Evolutionary conservation across 2,888 invertebrate genomes (phyloP), one percentile per base, ranked within the genome.

Genomic region (Caradrina kadenii): DNA sequence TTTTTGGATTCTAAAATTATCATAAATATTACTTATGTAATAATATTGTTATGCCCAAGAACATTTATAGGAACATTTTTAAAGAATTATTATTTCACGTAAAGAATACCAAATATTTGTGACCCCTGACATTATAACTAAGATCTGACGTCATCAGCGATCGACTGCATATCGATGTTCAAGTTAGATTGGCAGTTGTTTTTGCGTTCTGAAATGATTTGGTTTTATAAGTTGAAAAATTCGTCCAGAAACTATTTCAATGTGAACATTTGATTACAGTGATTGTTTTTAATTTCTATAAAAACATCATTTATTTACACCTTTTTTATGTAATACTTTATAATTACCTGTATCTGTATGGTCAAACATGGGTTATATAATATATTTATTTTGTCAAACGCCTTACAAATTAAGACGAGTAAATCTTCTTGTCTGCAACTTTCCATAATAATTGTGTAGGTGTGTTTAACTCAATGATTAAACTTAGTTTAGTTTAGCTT

Each of bases 91-190:
- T 45, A 13, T 26, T 45, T 1, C 21, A n/a, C 1, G 2, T n/a
- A 31, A 48, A 61, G 17, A 13, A 13, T 0, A 26, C 55, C 52
- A 72, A 80, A 66, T 60, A 68, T 80, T 80, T 1, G 11, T 48
- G 22, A 42, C 42, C 68, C 54, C 80, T 70, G 78, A 13, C 26
- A 54, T 42, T 69, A 8, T 49, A 50, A 39, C 22, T 49, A 55
- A 21, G 8, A 1, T 19, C 19, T 75, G 78, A 79, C 79, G 78
- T 79, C 78, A 79, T 45, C 49, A 26, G 19, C 15, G 10, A 49
- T 42, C 13, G 45, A 48, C 74, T 65, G 56, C 5, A 19, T 26
- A 15, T 3, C 42, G 22, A 31, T 50, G 42, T 35, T 35, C 42
- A 61, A 39, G 31, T 52, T 39, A 19, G 0, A 31, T 55, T 75